phyloP scores from a whole-genome alignment of 2,888 invertebrate species.

The Gymnosoma rotundatum region DNA sequence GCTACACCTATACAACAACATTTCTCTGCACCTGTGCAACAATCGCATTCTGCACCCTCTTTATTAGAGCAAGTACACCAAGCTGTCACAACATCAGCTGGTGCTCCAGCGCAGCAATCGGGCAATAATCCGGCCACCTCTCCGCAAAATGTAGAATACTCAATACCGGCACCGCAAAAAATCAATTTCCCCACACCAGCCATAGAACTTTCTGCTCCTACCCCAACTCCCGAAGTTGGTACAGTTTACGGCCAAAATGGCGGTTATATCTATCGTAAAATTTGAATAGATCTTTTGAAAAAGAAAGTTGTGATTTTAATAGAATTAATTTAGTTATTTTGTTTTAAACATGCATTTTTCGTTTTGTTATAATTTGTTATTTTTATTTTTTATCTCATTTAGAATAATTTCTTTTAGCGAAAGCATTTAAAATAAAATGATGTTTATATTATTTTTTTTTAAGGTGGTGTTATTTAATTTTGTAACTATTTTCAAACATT shows the following conservation, averaged over 20 bases:
- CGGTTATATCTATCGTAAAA: slow-evolving; percentile 75
- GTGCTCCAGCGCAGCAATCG: neutral
- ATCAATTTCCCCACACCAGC: slow-evolving; percentile 1
- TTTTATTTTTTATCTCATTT: slow-evolving; percentile 24
- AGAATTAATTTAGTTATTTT: neutral
- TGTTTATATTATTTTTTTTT: neutral
- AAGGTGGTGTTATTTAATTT: neutral
- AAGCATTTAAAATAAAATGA: neutral
- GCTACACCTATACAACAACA: slow-evolving; percentile 48
- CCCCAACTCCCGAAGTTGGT: slow-evolving; percentile 62
- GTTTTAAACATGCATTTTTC: slow-evolving; percentile 17
- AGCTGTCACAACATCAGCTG: neutral
- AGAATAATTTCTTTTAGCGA: slow-evolving; percentile 16
- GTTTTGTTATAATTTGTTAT: slow-evolving; percentile 22
- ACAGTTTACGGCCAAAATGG: slow-evolving; percentile 76
- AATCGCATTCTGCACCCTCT: neutral
- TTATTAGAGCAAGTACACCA: neutral
- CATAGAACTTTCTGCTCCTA: slow-evolving; percentile 39
- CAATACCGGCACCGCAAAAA: slow-evolving; percentile 35
- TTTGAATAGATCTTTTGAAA: slow-evolving; percentile 15
- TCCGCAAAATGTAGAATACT: slow-evolving; percentile 27
- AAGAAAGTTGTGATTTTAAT: slow-evolving; percentile 7
- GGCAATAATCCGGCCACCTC: slow-evolving; percentile 4
- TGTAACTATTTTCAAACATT: neutral
- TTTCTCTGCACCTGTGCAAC: slow-evolving; percentile 20